Conservation (phyloP, 2,797 vertebrate species). For the Tragopan temminckii region DNA sequence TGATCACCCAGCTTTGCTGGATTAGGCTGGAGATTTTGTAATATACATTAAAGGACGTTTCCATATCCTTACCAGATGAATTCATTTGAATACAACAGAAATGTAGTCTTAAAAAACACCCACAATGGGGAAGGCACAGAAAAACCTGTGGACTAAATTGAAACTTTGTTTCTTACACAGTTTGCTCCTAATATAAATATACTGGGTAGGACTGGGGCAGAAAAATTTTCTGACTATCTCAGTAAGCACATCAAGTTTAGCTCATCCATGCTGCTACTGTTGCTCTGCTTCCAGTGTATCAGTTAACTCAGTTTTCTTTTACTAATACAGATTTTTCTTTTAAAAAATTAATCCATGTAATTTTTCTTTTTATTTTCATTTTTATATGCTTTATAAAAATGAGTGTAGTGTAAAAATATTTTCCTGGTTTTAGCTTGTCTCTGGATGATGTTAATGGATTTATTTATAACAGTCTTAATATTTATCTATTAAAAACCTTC, state of each 20-base stretch:
- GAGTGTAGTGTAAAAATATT: not conserved
- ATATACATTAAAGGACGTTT: not conserved
- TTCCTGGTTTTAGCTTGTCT: not conserved
- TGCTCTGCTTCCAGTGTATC: not conserved
- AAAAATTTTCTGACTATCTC: not conserved
- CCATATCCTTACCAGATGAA: not conserved
- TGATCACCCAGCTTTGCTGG: not conserved
- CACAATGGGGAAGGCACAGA: not conserved
- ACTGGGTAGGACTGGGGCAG: accelerated
- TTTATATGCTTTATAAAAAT: not conserved
- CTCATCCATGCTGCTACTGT: not conserved
- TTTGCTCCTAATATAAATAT: not conserved
- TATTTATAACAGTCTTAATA: not conserved
- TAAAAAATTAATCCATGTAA: not conserved
- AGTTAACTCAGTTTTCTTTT: not conserved
- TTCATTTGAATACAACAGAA: not conserved
- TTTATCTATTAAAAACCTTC: not conserved
- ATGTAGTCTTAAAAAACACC: not conserved
- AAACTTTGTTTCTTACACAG: not conserved
- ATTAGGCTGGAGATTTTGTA: not conserved
- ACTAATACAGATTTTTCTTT: accelerated
- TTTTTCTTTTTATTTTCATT: not conserved
- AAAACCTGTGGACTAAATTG: not conserved
- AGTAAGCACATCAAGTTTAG: not conserved
- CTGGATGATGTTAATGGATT: not conserved